A percentile compares a stretch with the other conserved stretches of the same genome.
phyloP scores from a whole-genome alignment of 2,113 vertebrate genomes.

The Hemichromis elongatus region DNA sequence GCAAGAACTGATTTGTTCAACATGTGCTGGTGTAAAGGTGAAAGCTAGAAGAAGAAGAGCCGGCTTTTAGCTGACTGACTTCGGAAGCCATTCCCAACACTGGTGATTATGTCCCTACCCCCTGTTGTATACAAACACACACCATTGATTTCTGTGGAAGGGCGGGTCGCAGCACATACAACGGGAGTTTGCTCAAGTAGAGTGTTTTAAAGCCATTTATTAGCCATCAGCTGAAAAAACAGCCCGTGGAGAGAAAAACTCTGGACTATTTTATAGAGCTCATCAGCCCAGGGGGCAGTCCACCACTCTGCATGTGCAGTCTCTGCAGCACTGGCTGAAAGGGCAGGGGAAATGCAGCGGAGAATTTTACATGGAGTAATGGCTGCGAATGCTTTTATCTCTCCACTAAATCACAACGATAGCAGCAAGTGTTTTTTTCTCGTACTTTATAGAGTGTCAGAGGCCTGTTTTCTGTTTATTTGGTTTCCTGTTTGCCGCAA shows the following conservation, averaged over 20 bases:
- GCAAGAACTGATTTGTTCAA: neutral
- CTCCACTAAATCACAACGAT: constrained; percentile 34
- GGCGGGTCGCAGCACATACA: neutral
- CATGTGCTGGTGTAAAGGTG: neutral
- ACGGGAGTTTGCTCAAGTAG: constrained; percentile 19
- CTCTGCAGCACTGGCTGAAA: constrained; percentile 1
- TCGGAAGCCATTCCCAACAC: neutral
- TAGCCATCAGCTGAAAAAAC: constrained; percentile 23
- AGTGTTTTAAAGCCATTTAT: constrained; percentile 48
- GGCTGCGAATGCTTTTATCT: constrained; percentile 42
- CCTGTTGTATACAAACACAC: constrained; percentile 25
- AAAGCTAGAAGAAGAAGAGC: neutral
- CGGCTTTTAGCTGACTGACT: constrained; percentile 4
- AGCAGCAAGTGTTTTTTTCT: neutral
- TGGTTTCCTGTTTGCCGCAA: constrained; percentile 4
- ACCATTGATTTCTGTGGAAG: constrained; percentile 20
- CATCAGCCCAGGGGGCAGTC: neutral
- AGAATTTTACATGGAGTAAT: constrained; percentile 42
- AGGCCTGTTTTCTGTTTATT: constrained; percentile 28
- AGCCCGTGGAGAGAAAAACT: constrained; percentile 1
- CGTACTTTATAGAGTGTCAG: constrained; percentile 8
- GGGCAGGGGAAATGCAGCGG: constrained; percentile 31
- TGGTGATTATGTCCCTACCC: neutral
- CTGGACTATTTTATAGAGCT: constrained; percentile 11
- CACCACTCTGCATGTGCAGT: neutral